A percentile compares a stretch with the other conserved stretches of the same genome.
Conservation (phyloP, 2,797 vertebrate genomes). For the Poeciliopsis gracilis region DNA sequence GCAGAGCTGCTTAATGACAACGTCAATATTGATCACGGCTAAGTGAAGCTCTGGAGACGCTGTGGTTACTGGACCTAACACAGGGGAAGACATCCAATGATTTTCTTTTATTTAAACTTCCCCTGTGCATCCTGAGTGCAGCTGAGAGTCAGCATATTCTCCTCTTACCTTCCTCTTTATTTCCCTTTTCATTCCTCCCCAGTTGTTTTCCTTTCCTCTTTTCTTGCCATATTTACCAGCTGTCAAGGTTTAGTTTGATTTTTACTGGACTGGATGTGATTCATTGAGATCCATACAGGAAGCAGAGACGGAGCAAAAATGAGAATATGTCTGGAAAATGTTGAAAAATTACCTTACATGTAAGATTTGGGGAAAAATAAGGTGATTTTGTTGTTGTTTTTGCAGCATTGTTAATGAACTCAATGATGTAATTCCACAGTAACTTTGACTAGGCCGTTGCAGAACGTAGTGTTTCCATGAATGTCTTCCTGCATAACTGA, state of each 20-base stretch:
- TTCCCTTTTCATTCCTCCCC: slow-evolving; percentile 55
- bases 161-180: slow-evolving; percentile 41
- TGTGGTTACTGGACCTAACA: slow-evolving; percentile 64
- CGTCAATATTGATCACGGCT: slow-evolving; percentile 80
- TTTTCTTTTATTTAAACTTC: slow-evolving; percentile 61
- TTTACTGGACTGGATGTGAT: not conserved
- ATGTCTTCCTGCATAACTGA: not conserved
- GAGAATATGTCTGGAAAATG: not conserved
- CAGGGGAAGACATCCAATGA: slow-evolving; percentile 53
- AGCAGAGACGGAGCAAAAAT: not conserved
- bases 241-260: slow-evolving; percentile 18
- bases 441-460: not conserved
- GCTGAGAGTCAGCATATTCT: slow-evolving; percentile 60
- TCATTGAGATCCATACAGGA: not conserved
- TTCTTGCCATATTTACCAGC: slow-evolving; percentile 31
- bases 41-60: slow-evolving; percentile 62
- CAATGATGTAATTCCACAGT: not conserved
- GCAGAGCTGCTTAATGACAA: slow-evolving; percentile 78
- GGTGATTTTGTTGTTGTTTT: not conserved
- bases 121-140: slow-evolving; percentile 60
- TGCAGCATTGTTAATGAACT: not conserved
- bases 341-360: not conserved
- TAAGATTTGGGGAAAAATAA: not conserved
- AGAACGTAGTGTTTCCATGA: not conserved
- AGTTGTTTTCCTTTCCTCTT: slow-evolving; percentile 27